These are phyloP conservation scores for Phainopepla nitens DNA, from an alignment of 2,113 vertebrate genomes.

Conservation along the genomic window DNA sequence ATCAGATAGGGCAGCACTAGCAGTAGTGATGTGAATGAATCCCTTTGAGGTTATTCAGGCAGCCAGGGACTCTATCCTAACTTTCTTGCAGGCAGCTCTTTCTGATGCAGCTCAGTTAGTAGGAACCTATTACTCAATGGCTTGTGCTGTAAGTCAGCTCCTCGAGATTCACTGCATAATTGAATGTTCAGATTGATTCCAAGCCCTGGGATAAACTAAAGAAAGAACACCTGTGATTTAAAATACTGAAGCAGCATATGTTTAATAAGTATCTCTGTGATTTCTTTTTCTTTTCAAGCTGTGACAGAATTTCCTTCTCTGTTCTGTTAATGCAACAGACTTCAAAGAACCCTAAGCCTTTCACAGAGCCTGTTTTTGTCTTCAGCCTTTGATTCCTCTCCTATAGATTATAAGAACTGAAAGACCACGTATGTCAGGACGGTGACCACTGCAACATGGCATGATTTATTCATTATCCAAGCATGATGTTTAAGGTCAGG, in stretches of 20 bases:
- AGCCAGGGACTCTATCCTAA: not conserved
- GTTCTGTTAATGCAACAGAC: not conserved
- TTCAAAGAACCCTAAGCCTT: not conserved
- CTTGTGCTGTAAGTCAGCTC: not conserved
- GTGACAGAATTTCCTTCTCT: not conserved
- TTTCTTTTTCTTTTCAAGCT: not conserved
- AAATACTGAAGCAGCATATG: not conserved
- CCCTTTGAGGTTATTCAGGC: not conserved
- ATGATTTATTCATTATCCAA: not conserved
- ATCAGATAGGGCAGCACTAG: not conserved
- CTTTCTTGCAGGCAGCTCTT: rapidly evolving
- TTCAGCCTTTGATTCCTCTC: not conserved
- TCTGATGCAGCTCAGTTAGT: not conserved
- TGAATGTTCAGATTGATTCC: not conserved
- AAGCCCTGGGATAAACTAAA: not conserved
- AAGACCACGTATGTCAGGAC: not conserved
- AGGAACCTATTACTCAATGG: not conserved
- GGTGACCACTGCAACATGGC: not conserved
- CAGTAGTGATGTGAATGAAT: not conserved
- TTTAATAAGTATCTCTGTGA: not conserved
- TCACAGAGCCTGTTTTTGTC: not conserved
- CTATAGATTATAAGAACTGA: not conserved
- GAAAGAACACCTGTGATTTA: not conserved
- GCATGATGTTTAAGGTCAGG: not conserved
- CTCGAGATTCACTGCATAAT: not conserved